These are phyloP conservation scores for Ormyrus rosae DNA, from an alignment of 2,888 invertebrate species.

Conservation along the genomic window DNA sequence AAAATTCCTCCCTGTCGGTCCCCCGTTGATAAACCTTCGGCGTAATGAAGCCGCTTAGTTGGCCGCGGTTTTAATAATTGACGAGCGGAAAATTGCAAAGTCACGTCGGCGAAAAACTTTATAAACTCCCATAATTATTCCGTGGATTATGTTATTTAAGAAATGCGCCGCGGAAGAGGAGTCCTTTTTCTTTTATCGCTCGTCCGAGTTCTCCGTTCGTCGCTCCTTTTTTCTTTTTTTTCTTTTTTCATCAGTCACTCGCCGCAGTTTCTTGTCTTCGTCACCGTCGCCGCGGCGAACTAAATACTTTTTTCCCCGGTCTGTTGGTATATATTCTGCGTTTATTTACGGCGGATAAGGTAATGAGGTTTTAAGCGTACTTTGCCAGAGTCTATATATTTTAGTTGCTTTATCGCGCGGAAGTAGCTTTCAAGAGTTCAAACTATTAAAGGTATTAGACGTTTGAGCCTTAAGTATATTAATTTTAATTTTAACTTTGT, in stretches of 20 bases:
- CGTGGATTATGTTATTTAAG: constrained; percentile 26
- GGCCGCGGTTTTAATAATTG: constrained; percentile 19
- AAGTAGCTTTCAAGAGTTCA: not conserved
- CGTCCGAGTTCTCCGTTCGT: no score
- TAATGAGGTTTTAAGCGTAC: constrained; percentile 30
- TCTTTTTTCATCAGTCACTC: not conserved
- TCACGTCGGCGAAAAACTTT: constrained; percentile 2
- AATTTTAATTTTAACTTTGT: no score
- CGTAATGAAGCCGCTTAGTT: not conserved
- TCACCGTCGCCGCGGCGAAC: not conserved
- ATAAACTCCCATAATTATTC: constrained; percentile 29
- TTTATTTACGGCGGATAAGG: constrained; percentile 11
- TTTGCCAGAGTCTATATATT: constrained; percentile 5
- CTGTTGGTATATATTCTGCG: not conserved
- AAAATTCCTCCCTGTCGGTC: not conserved
- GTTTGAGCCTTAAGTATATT: no score
- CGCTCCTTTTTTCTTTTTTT: not conserved
- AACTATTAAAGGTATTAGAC: no score
- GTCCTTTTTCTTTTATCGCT: constrained; percentile 6
- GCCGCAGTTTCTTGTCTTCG: not conserved
- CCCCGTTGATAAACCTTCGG: not conserved
- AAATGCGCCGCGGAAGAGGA: not conserved
- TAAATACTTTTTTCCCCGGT: not conserved
- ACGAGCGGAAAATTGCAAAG: constrained; percentile 21
- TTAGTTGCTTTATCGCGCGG: constrained; percentile 6